phyloP scores from a whole-genome alignment of 2,797 vertebrate genomes.

The Pseudomugil gertrudae region DNA sequence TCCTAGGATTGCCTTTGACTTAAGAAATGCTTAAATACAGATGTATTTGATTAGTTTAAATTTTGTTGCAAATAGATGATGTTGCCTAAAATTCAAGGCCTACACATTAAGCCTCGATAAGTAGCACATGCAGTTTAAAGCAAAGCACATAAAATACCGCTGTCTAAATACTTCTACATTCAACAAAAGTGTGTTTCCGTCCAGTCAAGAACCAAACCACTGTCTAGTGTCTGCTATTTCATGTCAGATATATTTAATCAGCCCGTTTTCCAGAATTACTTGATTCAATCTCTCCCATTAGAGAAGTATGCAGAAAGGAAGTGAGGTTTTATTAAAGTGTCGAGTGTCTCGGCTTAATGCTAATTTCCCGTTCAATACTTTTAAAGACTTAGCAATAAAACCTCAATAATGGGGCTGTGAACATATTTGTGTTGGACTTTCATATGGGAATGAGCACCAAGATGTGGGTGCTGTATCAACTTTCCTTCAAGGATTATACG shows the following conservation, averaged over 20 bases:
- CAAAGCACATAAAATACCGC: background rate
- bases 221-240: conserved; percentile 33
- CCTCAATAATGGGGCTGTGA: conserved; percentile 16
- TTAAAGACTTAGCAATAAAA: conserved; percentile 37
- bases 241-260: conserved; percentile 17
- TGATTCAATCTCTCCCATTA: conserved; percentile 35
- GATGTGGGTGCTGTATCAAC: conserved; percentile 5
- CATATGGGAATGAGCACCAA: background rate
- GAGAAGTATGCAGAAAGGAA: conserved; percentile 1
- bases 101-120: background rate
- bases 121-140: background rate
- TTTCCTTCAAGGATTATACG: conserved; percentile 13
- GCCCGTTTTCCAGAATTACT: conserved; percentile 16
- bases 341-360: conserved; percentile 34
- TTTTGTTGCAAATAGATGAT: too few relatives aligned
- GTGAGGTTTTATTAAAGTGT: conserved; percentile 35
- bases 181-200: background rate
- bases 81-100: too few relatives aligned
- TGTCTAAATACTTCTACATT: background rate
- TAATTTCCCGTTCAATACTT: conserved; percentile 28
- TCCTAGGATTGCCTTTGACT: too few relatives aligned
- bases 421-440: conserved; percentile 22
- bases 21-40: background rate
- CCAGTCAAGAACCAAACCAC: conserved; percentile 4
- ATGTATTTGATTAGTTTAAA: background rate